These are phyloP conservation scores for Podotricha telesiphe DNA, from an alignment of 2,888 invertebrate genomes.

Conservation along the genomic window DNA sequence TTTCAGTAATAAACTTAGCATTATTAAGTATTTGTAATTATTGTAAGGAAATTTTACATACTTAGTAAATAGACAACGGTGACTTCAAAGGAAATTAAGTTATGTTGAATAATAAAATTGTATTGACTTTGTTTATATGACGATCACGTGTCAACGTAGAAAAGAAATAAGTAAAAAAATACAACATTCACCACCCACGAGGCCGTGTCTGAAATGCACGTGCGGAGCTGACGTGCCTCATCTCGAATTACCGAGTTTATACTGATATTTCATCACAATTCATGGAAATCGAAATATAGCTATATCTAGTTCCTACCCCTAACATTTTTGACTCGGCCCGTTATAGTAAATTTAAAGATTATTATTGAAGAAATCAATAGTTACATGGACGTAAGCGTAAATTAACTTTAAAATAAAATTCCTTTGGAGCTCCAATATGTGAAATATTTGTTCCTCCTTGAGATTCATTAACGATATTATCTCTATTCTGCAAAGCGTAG, in stretches of 20 bases:
- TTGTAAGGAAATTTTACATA: neutral
- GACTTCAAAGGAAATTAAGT: neutral
- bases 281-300: constrained; percentile 5
- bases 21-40: neutral
- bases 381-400: constrained; percentile 7
- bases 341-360: no score
- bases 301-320: neutral
- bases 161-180: constrained; percentile 52
- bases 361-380: constrained; percentile 30
- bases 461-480: constrained; percentile 57
- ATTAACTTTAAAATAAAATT: constrained; percentile 31
- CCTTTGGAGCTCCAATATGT: constrained; percentile 37
- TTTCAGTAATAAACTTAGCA: neutral
- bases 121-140: constrained; percentile 52
- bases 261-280: constrained; percentile 36
- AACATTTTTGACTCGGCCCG: no score
- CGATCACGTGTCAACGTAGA: constrained; percentile 59
- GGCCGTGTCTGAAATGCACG: constrained; percentile 50
- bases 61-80: neutral
- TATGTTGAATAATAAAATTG: constrained; percentile 16
- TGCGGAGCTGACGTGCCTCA: constrained; percentile 52
- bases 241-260: constrained; percentile 40
- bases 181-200: constrained; percentile 51
- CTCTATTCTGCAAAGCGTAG: constrained; percentile 56
- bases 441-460: constrained; percentile 45